Percentiles rank a stretch among this genome's conserved stretches.
These are phyloP conservation scores for Polymixis flavicincta DNA, from an alignment of 2,888 invertebrate genomes.

Conservation along the genomic window DNA sequence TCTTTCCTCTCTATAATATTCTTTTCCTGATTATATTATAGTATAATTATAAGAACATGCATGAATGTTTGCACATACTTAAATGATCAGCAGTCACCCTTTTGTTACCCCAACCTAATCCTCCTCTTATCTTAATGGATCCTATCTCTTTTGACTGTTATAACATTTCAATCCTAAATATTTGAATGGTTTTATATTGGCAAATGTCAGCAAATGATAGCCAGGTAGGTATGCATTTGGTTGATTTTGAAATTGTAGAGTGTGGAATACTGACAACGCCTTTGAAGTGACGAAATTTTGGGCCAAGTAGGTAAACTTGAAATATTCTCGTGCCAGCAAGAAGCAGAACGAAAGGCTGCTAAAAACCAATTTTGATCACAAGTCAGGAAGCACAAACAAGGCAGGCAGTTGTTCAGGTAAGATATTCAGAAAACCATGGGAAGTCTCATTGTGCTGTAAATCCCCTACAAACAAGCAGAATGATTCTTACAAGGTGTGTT, in stretches of 20 bases:
- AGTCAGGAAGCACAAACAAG: neutral
- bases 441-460: neutral
- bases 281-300: neutral
- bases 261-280: neutral
- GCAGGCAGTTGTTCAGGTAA: neutral
- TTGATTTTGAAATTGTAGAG: neutral
- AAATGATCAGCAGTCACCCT: slow-evolving; percentile 1
- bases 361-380: neutral
- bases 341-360: neutral
- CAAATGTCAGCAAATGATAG: neutral
- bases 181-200: neutral
- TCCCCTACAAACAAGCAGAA: neutral
- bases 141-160: neutral
- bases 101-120: neutral
- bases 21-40: too few species aligned
- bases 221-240: neutral
- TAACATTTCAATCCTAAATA: neutral
- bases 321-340: neutral
- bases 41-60: neutral
- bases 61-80: neutral
- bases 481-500: too few species aligned
- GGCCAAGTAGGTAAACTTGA: neutral
- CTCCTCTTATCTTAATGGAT: neutral
- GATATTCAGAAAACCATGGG: neutral
- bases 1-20: too few species aligned